Evolutionary conservation across 2,888 invertebrate genomes (phyloP).

Genomic region (Synergus umbraculus): DNA sequence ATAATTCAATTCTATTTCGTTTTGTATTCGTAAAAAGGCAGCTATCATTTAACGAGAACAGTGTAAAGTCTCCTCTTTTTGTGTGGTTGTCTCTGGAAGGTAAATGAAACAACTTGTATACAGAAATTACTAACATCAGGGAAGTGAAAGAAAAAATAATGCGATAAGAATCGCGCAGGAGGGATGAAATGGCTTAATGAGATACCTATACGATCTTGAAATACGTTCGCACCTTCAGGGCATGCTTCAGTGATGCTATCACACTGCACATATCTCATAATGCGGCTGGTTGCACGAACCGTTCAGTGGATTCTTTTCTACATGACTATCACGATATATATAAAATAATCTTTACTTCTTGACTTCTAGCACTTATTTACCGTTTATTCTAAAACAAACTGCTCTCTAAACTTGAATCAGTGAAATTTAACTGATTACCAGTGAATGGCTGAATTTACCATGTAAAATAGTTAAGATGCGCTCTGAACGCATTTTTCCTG

Average conservation of each 20-base stretch:
- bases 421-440: no score
- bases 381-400: not conserved
- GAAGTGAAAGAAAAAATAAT: slow-evolving; percentile 39
- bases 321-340: not conserved
- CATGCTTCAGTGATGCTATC: slow-evolving; percentile 36
- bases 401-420: no score
- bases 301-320: slow-evolving; percentile 30
- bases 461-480: no score
- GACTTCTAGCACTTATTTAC: slow-evolving; percentile 1
- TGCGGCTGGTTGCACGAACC: slow-evolving; percentile 38
- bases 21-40: not conserved
- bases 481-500: no score
- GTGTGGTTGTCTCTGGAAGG: slow-evolving; percentile 16
- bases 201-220: slow-evolving; percentile 39
- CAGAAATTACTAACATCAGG: slow-evolving; percentile 30
- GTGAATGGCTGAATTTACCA: no score
- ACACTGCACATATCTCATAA: slow-evolving; percentile 44
- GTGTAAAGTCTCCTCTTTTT: slow-evolving; percentile 8
- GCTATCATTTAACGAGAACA: slow-evolving; percentile 6
- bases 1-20: not conserved
- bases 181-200: slow-evolving; percentile 46
- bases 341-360: not conserved
- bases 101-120: slow-evolving; percentile 39
- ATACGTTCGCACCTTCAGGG: slow-evolving; percentile 45
- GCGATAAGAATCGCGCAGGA: slow-evolving; percentile 40